phyloP scores from a whole-genome alignment of 35 echinoderm and acorn worm species.

The Apostichopus californicus region DNA sequence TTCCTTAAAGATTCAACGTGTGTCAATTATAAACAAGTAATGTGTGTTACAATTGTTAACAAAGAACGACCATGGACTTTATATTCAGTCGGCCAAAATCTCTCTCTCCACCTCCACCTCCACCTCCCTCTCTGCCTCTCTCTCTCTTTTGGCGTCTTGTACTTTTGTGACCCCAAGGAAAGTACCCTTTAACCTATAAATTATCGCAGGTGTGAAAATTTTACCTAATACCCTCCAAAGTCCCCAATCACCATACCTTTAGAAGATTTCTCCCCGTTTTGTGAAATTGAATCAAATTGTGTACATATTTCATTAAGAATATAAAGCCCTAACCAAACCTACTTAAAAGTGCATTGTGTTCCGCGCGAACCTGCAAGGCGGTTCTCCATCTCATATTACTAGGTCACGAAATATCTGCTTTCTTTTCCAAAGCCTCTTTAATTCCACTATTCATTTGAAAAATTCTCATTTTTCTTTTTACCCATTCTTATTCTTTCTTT shows the following conservation, averaged over 20 bases:
- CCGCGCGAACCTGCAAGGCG: not conserved
- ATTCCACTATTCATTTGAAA: constrained; percentile 5
- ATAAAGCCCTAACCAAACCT: constrained; percentile 27
- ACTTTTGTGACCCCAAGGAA: constrained; percentile 3
- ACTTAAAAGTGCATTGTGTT: constrained; percentile 38
- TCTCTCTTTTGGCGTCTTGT: not conserved
- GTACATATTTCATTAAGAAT: constrained; percentile 44
- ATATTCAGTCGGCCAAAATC: not conserved
- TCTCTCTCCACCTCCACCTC: not conserved
- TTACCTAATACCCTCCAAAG: constrained; percentile 31
- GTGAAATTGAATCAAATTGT: constrained; percentile 50
- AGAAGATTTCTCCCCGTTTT: constrained; percentile 1
- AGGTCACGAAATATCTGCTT: constrained; percentile 48
- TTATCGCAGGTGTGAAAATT: constrained; percentile 44
- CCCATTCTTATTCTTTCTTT: constrained; percentile 1
- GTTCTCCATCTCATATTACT: constrained; percentile 28
- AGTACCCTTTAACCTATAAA: not conserved
- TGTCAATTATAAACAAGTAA: no score
- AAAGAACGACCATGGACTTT: no score
- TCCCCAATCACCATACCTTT: constrained; percentile 38
- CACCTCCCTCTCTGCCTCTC: not conserved
- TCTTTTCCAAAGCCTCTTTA: constrained; percentile 35
- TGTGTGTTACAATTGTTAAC: no score
- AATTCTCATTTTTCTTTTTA: not conserved
- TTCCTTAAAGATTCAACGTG: no score